Conservation (phyloP, 2,113 vertebrate species). For the Talpa occidentalis region DNA sequence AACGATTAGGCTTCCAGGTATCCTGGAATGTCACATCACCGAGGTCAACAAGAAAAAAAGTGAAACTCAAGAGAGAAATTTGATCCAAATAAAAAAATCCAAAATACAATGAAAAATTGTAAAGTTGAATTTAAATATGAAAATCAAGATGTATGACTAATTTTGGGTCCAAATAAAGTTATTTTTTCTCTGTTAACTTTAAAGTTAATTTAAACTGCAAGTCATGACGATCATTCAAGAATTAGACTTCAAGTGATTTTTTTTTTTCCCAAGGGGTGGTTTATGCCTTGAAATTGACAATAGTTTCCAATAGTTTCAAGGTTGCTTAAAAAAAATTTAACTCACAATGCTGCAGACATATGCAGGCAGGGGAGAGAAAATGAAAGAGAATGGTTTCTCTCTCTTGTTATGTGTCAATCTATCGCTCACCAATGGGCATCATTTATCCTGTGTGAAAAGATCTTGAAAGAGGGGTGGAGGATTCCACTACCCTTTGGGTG, state of each 20-base stretch:
- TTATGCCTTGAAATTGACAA: background rate
- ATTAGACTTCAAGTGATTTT: background rate
- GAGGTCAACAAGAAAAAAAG: background rate
- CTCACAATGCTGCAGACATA: background rate
- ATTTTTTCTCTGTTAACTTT: background rate
- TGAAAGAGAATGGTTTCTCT: background rate
- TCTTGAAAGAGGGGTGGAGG: background rate
- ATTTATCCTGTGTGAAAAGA: background rate
- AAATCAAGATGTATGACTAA: background rate
- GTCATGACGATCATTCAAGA: background rate
- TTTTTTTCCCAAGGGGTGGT: background rate
- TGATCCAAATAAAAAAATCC: background rate
- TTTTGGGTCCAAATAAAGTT: background rate
- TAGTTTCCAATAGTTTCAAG: background rate
- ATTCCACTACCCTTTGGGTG: background rate
- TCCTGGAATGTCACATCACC: background rate
- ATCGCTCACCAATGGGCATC: background rate
- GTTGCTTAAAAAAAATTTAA: background rate
- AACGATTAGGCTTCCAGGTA: background rate
- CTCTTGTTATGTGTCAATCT: background rate
- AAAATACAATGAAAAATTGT: background rate
- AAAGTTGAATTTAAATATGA: background rate
- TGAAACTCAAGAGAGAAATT: background rate
- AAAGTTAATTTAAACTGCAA: constrained; percentile 7
- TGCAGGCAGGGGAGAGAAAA: background rate